Evolutionary conservation across 1,140 invertebrate species (phyloP).

Genomic region (Branchinecta lindahli): DNA sequence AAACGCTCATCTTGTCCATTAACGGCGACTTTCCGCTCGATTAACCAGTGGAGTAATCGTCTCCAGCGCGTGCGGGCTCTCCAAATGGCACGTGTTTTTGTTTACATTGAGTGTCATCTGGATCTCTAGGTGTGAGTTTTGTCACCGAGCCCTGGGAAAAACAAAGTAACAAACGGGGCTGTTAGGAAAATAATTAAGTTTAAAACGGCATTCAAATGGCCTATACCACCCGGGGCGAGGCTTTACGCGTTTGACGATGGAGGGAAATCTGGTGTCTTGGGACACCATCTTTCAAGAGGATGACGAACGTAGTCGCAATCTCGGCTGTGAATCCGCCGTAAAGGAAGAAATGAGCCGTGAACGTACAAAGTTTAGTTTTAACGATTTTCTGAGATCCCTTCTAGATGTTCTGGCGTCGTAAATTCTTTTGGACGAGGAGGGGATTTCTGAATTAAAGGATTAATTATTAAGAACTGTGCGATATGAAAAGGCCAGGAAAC

Average conservation of each 20-base stretch:
- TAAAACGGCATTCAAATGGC: neutral
- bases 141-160: neutral
- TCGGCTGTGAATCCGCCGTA: too few relatives aligned
- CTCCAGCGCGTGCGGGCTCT: too few relatives aligned
- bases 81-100: neutral
- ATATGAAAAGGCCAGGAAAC: too few relatives aligned
- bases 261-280: neutral
- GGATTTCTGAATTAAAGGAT: neutral
- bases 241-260: neutral
- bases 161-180: conserved; percentile 4
- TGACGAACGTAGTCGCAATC: too few relatives aligned
- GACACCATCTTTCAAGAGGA: neutral
- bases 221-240: neutral
- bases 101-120: conserved; percentile 7
- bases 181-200: conserved; percentile 10
- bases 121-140: conserved; percentile 5
- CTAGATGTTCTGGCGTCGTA: neutral
- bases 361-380: neutral
- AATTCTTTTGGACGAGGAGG: neutral
- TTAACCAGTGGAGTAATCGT: too few relatives aligned
- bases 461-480: neutral
- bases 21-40: too few relatives aligned
- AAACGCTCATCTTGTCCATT: too few relatives aligned
- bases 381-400: neutral
- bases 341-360: too few relatives aligned